phyloP scores from a whole-genome alignment of 2,797 vertebrate genomes.

The Myiothlypis chrysogaster region DNA sequence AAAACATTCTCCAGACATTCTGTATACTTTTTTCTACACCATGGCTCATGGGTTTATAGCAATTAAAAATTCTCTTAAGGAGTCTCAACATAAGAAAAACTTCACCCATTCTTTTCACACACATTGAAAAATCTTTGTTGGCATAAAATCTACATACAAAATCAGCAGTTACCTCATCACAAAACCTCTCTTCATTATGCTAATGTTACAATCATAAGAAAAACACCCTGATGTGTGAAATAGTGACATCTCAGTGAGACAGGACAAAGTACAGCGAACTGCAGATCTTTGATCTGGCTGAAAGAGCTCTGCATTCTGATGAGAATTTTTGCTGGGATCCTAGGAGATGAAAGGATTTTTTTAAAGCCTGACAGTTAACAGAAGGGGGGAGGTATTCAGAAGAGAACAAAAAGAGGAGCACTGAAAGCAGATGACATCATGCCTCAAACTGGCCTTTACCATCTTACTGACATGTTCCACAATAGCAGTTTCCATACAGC shows the following conservation, averaged over 20 bases:
- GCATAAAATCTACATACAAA: not conserved
- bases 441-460: conserved; percentile 26
- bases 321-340: conserved; percentile 40
- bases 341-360: conserved; percentile 42
- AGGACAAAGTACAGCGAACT: conserved; percentile 23
- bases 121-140: not conserved
- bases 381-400: not conserved
- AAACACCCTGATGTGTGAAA: conserved; percentile 28
- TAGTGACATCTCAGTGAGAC: conserved; percentile 23
- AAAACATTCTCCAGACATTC: not conserved
- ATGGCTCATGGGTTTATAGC: not conserved
- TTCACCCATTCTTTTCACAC: not conserved
- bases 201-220: conserved; percentile 19
- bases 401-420: conserved; percentile 50
- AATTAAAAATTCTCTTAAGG: not conserved
- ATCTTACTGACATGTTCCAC: conserved; percentile 27
- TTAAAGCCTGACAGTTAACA: conserved; percentile 2
- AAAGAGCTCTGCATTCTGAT: conserved; percentile 53
- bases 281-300: conserved; percentile 36
- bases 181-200: conserved; percentile 22
- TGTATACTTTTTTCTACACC: not conserved
- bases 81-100: not conserved
- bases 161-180: conserved; percentile 15
- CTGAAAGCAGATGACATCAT: conserved; percentile 45
- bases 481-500: not conserved